phyloP scores from a whole-genome alignment of 2,888 invertebrate species.

The Anoplius nigerrimus region DNA sequence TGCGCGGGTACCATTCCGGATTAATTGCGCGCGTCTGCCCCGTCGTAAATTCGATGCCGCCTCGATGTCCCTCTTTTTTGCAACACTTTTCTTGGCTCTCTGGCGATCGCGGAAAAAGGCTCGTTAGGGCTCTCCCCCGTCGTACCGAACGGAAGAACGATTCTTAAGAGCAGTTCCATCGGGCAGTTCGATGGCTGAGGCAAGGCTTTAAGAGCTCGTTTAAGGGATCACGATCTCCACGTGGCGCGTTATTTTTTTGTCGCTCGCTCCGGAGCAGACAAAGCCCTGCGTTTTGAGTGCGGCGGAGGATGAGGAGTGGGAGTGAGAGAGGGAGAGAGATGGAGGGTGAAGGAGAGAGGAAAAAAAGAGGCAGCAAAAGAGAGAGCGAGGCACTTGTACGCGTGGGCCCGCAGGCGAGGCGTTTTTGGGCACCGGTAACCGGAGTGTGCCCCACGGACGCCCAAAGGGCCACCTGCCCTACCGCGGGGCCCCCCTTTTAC shows the following conservation, averaged over 20 bases:
- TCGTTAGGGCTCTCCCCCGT: too few relatives aligned
- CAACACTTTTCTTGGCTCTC: too few relatives aligned
- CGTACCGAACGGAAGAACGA: not conserved
- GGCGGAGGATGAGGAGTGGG: not conserved
- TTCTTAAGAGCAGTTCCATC: conserved; percentile 8
- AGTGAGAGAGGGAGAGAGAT: conserved; percentile 13
- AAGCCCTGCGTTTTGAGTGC: conserved; percentile 46
- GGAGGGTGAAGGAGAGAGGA: conserved; percentile 12
- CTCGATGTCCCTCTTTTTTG: too few relatives aligned
- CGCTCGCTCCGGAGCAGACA: conserved; percentile 55
- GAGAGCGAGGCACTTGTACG: conserved; percentile 43
- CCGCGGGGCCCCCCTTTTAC: conserved; percentile 61
- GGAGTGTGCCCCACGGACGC: conserved; percentile 61
- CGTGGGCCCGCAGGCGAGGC: conserved; percentile 60
- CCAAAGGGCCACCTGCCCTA: conserved; percentile 66
- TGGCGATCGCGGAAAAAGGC: too few relatives aligned
- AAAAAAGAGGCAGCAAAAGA: conserved; percentile 11
- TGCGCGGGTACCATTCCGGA: too few relatives aligned
- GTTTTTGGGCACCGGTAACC: conserved; percentile 60
- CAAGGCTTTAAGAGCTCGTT: conserved; percentile 45
- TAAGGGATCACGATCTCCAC: conserved; percentile 30
- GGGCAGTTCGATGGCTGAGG: conserved; percentile 21
- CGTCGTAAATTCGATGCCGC: too few relatives aligned
- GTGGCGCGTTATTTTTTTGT: conserved; percentile 55
- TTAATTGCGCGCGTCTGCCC: too few relatives aligned